These are phyloP conservation scores for Perognathus longimembris DNA, from an alignment of 2,113 vertebrate species.

Conservation along the genomic window DNA sequence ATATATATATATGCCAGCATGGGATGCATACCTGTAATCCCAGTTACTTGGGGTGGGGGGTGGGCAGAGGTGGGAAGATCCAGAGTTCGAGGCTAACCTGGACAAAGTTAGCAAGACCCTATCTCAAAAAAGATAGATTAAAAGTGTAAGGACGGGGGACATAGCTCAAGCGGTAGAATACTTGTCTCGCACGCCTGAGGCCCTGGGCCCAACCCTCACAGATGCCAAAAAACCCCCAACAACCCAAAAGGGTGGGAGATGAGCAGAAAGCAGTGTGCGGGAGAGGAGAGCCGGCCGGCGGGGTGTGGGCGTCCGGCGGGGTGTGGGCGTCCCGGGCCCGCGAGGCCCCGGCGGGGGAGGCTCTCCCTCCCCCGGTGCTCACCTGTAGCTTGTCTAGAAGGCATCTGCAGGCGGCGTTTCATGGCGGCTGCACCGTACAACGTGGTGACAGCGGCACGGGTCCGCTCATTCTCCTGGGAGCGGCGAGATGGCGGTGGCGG, in stretches of 20 bases:
- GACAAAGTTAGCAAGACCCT: too few relatives aligned
- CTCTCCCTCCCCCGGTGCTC: not conserved
- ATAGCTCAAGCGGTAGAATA: too few relatives aligned
- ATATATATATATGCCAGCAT: too few relatives aligned
- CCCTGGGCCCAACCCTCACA: too few relatives aligned
- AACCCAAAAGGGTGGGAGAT: not conserved
- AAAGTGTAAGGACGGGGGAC: too few relatives aligned
- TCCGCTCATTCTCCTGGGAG: accelerated
- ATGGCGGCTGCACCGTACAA: not conserved
- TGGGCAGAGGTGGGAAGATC: too few relatives aligned
- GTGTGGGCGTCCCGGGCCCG: not conserved
- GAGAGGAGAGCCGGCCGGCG: not conserved
- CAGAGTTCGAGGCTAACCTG: too few relatives aligned
- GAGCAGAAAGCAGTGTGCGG: accelerated
- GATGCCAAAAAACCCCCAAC: too few relatives aligned
- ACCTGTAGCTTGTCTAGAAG: not conserved
- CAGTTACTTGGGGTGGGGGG: too few relatives aligned
- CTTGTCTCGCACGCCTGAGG: too few relatives aligned
- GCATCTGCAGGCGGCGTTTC: not conserved
- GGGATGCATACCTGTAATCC: too few relatives aligned
- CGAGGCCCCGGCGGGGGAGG: accelerated
- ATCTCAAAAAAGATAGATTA: too few relatives aligned
- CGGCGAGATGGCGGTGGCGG: not conserved
- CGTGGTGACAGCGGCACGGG: constrained; percentile 27
- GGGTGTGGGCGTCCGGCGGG: not conserved